phyloP scores from a whole-genome alignment of 2,797 vertebrate species.

The Sebastes taczanowskii region DNA sequence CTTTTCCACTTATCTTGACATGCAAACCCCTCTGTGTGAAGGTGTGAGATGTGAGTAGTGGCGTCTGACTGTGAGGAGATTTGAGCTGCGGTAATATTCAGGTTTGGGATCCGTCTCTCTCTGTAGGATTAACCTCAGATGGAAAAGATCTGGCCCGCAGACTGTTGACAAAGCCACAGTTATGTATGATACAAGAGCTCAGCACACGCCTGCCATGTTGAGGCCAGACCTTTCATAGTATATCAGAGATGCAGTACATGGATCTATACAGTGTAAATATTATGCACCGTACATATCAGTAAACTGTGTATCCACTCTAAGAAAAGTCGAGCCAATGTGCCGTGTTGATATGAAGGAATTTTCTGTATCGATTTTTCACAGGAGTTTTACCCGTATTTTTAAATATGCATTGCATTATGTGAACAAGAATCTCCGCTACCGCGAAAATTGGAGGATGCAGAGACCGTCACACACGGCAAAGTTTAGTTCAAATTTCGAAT shows the following conservation, averaged over 20 bases:
- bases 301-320: neutral
- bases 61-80: conserved; percentile 75
- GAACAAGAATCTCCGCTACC: no score
- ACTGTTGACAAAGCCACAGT: conserved; percentile 73
- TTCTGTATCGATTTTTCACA: no score
- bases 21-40: conserved; percentile 78
- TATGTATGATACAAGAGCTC: conserved; percentile 73
- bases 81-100: conserved; percentile 77
- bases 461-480: no score
- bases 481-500: no score
- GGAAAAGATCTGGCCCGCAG: conserved; percentile 72
- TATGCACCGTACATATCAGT: neutral
- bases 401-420: no score
- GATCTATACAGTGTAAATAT: conserved; percentile 4
- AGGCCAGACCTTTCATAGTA: conserved; percentile 30
- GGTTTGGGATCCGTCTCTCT: conserved; percentile 74
- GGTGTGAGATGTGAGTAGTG: conserved; percentile 79
- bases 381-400: no score
- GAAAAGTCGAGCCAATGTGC: no score
- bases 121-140: conserved; percentile 80
- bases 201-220: conserved; percentile 26
- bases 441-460: no score
- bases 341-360: no score
- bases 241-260: conserved; percentile 29
- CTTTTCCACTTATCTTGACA: conserved; percentile 80